phyloP scores from a whole-genome alignment of 2,797 vertebrate genomes.

The Molossus alvarezi region DNA sequence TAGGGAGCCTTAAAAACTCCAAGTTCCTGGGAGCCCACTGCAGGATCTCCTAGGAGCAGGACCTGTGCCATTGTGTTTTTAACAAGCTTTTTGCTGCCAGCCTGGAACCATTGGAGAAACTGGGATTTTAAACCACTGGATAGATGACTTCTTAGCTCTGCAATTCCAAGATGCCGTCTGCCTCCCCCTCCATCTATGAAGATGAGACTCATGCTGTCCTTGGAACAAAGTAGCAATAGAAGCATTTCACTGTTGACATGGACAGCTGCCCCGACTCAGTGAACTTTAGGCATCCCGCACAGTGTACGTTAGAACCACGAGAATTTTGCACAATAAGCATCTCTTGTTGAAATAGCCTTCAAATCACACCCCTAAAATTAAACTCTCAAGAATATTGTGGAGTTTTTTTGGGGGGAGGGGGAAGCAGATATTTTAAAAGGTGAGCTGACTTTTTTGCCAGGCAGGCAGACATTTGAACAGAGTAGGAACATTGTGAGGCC shows the following conservation, averaged over 20 bases:
- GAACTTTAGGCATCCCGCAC: neutral
- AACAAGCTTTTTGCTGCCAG: neutral
- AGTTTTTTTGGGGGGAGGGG: too few species aligned
- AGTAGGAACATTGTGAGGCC: conserved; percentile 20
- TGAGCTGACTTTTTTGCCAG: conserved; percentile 54
- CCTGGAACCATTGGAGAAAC: neutral
- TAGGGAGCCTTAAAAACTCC: neutral
- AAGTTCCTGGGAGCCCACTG: neutral
- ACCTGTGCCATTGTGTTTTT: neutral
- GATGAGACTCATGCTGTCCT: neutral
- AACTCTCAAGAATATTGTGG: conserved; percentile 51
- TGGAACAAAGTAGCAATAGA: conserved; percentile 26
- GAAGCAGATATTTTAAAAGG: too few species aligned
- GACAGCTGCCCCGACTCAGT: neutral
- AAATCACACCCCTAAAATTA: neutral
- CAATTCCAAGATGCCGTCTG: neutral
- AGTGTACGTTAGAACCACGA: neutral
- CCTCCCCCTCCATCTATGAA: neutral
- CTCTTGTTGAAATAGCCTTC: conserved; percentile 32
- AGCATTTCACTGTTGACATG: neutral
- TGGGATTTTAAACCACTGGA: conserved; percentile 37
- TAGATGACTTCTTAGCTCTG: neutral
- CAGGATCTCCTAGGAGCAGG: too few species aligned
- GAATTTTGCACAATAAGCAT: conserved; percentile 58
- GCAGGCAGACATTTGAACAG: conserved; percentile 52